Base-by-base conservation (phyloP, 2,888 invertebrate species). In the Odontomyia ornata region DNA sequence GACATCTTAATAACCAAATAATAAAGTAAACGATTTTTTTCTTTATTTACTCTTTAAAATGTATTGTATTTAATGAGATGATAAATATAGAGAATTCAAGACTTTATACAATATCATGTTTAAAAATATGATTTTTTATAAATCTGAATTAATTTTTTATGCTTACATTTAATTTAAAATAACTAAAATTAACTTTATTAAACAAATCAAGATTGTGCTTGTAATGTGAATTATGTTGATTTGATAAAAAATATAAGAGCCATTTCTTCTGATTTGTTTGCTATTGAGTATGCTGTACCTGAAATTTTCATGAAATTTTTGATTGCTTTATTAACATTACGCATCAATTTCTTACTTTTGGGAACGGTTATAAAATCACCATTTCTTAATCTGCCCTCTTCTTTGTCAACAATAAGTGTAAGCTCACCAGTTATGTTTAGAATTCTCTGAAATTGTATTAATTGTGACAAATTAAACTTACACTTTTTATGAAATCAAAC, bases 341-440 rank as follows among this genome's bases (percentile, higher is more conserved):
- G 43, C 43, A 23, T 43, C 3, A 36, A 36, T 36, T 36, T 36
- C 9, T 28, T 65, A 77, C 77, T 76, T 77, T 76, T 76, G 18
- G 67, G 27, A 25, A 77, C 64, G 4, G 47, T 76, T 21, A 76
- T 13, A 1, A 77, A 71, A 52, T 77, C 77, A 0, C 77, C 77
- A 76, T 62, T 75, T 23, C 43, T 62, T 25, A 77, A 43, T 9
- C 9, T n/a, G 13, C 1, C 18, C 0, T 5, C 11, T 11, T 11
- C 46, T 0, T 76, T 25, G 7, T 69, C 64, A 0, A 71, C 71
- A 13, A 15, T 15, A 2, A 77, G 11, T 3, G 69, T 15, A 21
- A 77, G 11, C 47, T n/a, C 18, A 25, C 77, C 77, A 9, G 52
- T 15, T 27, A 77, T 46, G 47, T 21, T 69, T 18, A 77, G 71